Evolutionary conservation across 1,140 invertebrate genomes (phyloP).

Genomic region (Epicauta chinensis): DNA sequence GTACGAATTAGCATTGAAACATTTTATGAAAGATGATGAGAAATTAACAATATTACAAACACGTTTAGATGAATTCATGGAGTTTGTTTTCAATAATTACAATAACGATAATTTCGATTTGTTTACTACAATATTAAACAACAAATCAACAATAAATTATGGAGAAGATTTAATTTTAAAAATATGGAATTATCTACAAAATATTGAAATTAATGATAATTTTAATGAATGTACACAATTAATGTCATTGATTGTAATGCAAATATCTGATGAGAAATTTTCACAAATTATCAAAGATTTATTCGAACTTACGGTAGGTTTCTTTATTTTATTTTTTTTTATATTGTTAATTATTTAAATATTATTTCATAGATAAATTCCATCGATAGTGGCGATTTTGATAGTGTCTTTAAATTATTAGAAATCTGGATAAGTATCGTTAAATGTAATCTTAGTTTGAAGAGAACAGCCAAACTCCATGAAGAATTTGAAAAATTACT

Average conservation of each 20-base stretch:
- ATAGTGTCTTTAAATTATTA: constrained; percentile 19
- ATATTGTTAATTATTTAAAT: not conserved
- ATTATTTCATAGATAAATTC: constrained; percentile 9
- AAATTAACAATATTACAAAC: constrained; percentile 8
- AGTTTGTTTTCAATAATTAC: constrained; percentile 14
- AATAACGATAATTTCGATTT: constrained; percentile 23
- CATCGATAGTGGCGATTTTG: constrained; percentile 8
- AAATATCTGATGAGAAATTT: constrained; percentile 32
- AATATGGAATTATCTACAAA: constrained; percentile 31
- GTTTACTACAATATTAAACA: constrained; percentile 27
- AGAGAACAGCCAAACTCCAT: too few species aligned
- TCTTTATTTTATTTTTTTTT: not conserved
- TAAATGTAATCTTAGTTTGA: not conserved
- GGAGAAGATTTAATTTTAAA: constrained; percentile 21
- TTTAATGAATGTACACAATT: constrained; percentile 29
- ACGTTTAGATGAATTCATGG: constrained; percentile 13
- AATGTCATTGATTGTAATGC: constrained; percentile 24
- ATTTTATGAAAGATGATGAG: constrained; percentile 16
- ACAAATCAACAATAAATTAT: constrained; percentile 26
- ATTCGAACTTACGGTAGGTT: constrained; percentile 25
- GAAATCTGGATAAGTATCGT: constrained; percentile 24
- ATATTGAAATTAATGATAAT: constrained; percentile 9
- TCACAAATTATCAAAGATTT: constrained; percentile 22
- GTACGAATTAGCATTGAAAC: constrained; percentile 16
- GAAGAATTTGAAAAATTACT: too few species aligned